Percentiles rank a stretch among this genome's conserved stretches.
Conservation (phyloP, 2,888 invertebrate species). For the Diaprepes abbreviatus region DNA sequence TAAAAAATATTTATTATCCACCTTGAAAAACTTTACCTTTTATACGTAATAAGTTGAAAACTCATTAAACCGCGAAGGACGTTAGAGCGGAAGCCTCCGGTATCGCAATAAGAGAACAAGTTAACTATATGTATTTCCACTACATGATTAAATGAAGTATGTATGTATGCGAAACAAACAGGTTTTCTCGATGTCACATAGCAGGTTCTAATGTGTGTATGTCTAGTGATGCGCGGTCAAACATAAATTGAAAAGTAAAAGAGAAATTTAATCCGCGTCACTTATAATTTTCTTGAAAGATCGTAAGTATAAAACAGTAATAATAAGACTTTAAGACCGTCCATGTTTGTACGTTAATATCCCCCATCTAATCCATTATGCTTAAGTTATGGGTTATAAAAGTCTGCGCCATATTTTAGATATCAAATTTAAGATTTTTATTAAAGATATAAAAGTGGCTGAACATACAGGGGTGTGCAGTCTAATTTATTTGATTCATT, state of each 20-base stretch:
- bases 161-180: neutral
- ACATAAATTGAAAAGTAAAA: neutral
- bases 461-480: too few species aligned
- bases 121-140: neutral
- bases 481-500: too few species aligned
- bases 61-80: constrained; percentile 5
- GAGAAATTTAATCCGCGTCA: neutral
- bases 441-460: too few species aligned
- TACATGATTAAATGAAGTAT: neutral
- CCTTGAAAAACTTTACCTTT: neutral
- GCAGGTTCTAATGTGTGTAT: neutral
- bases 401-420: too few species aligned
- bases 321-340: too few species aligned
- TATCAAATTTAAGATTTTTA: too few species aligned
- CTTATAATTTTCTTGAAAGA: too few species aligned
- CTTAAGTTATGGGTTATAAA: too few species aligned
- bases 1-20: neutral
- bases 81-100: neutral
- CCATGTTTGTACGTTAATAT: too few species aligned
- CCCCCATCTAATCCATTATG: too few species aligned
- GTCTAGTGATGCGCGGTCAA: neutral
- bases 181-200: neutral
- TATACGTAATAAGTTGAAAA: neutral
- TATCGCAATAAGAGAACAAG: neutral
- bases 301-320: too few species aligned